Percentiles rank a stretch among this genome's conserved stretches.
These are phyloP conservation scores for Zeugodacus cucurbitae DNA, from an alignment of 1,140 invertebrate genomes.

Conservation along the genomic window DNA sequence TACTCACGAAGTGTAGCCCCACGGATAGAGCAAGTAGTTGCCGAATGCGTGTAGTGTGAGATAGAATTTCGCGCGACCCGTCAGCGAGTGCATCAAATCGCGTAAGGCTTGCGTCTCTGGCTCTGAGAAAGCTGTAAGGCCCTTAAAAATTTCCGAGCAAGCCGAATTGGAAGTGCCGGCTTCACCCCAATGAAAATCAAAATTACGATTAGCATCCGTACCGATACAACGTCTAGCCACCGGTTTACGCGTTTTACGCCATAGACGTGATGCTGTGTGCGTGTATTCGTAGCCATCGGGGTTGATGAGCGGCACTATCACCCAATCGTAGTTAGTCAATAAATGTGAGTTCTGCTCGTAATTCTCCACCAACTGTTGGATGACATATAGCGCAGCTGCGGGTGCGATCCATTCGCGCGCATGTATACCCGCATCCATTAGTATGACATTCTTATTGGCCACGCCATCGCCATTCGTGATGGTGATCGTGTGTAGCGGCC, in stretches of 20 bases:
- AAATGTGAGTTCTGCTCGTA: slow-evolving; percentile 65
- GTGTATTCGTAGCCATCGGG: slow-evolving; percentile 68
- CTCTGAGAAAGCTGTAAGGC: slow-evolving; percentile 77
- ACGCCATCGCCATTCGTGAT: slow-evolving; percentile 66
- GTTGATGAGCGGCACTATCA: slow-evolving; percentile 71
- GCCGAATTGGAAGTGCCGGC: slow-evolving; percentile 73
- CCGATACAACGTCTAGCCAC: slow-evolving; percentile 67
- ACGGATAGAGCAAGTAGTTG: slow-evolving; percentile 78
- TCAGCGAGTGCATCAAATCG: slow-evolving; percentile 66
- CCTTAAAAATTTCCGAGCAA: slow-evolving; percentile 77
- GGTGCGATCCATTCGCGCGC: slow-evolving; percentile 80
- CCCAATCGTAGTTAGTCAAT: slow-evolving; percentile 71
- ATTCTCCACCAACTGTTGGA: slow-evolving; percentile 71
- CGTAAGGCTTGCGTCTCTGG: slow-evolving; percentile 70
- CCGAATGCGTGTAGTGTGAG: slow-evolving; percentile 78
- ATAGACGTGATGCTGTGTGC: slow-evolving; percentile 66
- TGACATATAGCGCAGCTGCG: slow-evolving; percentile 73
- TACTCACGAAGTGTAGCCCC: slow-evolving; percentile 73
- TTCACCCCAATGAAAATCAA: slow-evolving; percentile 75
- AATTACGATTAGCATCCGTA: slow-evolving; percentile 76
- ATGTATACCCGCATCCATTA: slow-evolving; percentile 72
- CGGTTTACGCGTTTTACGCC: slow-evolving; percentile 68
- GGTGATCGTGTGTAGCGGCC: slow-evolving; percentile 69
- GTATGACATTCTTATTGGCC: slow-evolving; percentile 68
- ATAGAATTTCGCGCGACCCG: slow-evolving; percentile 72